Evolutionary conservation across 2,113 vertebrate genomes (phyloP), one percentile per base, ranked within the genome.

Genomic region (Trachemys scripta): DNA sequence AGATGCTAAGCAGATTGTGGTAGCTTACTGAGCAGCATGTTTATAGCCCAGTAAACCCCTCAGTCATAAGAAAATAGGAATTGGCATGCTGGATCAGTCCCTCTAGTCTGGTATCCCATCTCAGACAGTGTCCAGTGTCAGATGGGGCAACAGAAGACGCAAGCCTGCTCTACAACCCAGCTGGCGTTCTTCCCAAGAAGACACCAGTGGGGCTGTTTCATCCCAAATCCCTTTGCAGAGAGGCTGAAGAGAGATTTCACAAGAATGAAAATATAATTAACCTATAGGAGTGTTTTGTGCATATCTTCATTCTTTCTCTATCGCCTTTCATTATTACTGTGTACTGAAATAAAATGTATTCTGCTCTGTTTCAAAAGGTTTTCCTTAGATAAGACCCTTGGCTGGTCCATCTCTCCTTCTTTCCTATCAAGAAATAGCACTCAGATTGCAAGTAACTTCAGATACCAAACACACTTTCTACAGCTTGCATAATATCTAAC

Each of bases 231-330:
- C 13, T 69, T 53, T 10, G 0, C n/a, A 59, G 13, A 45, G 84
- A 93, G 13, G 85, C 57, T n/a, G 29, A 94, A 84, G 92, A 91
- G 79, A 91, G 50, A 85, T 96, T 96, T 95, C 93, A 49, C 95
- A 95, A 80, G 31, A 88, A 45, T 42, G 87, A 91, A 85, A 87
- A 38, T 47, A 49, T 85, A 47, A 3, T 42, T 54, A 85, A 1
- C 54, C 59, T 86, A 47, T n/a, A 24, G 84, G 76, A 88, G 54
- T 90, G 54, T 90, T 95, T 59, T 65, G 69, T 81, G 86, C 4
- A 75, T 89, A 38, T 72, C 35, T n/a, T 72, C 22, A 38, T 72
- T 72, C 65, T 94, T 80, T 57, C 88, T 92, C 76, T 69, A 51
- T 84, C 29, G 79, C 95, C 89, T 94, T 95, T 89, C 38, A 49